These are phyloP conservation scores for Ectemnius cavifrons DNA, from an alignment of 2,888 invertebrate genomes.

Conservation along the genomic window DNA sequence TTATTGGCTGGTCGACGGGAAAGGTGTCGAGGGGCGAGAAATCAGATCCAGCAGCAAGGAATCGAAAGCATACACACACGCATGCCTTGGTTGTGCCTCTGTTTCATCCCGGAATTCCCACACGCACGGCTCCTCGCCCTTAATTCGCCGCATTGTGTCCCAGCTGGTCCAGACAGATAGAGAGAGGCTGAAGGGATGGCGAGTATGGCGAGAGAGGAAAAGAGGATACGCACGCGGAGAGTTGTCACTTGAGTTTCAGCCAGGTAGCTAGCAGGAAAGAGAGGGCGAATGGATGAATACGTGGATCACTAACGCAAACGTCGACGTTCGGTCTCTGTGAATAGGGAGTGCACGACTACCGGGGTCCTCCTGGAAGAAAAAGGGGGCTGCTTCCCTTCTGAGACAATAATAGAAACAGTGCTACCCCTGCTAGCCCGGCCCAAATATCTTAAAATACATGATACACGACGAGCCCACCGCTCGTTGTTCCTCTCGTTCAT, in stretches of 20 bases:
- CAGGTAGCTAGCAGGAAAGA: constrained; percentile 18
- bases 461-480: constrained; percentile 51
- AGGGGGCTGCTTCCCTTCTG: constrained; percentile 62
- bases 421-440: constrained; percentile 63
- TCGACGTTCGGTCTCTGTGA: constrained; percentile 30
- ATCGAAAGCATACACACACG: too few relatives aligned
- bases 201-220: constrained; percentile 9
- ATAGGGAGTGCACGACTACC: constrained; percentile 13
- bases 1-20: background rate
- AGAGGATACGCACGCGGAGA: constrained; percentile 24
- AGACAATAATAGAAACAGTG: constrained; percentile 77
- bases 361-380: constrained; percentile 18
- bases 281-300: constrained; percentile 29
- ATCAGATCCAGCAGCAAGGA: background rate
- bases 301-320: constrained; percentile 43
- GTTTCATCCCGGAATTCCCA: constrained; percentile 60
- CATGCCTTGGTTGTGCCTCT: constrained; percentile 19
- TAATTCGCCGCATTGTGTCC: constrained; percentile 67
- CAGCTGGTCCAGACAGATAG: constrained; percentile 61
- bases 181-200: constrained; percentile 4
- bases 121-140: constrained; percentile 53
- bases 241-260: constrained; percentile 50
- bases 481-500: constrained; percentile 28
- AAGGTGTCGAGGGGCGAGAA: too few relatives aligned
- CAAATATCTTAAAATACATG: constrained; percentile 69